phyloP scores from a whole-genome alignment of 2,113 vertebrate genomes.

The Oncorhynchus masou region DNA sequence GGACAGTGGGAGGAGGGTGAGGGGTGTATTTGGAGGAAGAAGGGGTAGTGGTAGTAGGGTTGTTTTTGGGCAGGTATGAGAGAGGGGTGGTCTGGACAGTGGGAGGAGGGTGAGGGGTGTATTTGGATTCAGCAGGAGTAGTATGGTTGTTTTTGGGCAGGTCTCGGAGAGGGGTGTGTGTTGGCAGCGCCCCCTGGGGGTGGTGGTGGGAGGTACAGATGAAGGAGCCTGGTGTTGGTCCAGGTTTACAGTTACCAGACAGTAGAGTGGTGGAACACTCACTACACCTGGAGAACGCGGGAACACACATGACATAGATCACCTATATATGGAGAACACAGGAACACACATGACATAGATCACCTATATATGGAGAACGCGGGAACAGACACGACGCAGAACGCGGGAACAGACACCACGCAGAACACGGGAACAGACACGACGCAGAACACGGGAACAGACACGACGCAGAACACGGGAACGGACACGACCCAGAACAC shows the following conservation, averaged over 20 bases:
- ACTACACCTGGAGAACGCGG: slow-evolving; percentile 69
- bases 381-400: too few species aligned
- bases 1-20: too few species aligned
- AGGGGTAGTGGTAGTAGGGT: neutral
- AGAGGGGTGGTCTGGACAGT: neutral
- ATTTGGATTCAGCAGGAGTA: slow-evolving; percentile 31
- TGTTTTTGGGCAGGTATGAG: slow-evolving; percentile 36
- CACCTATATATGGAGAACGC: too few species aligned
- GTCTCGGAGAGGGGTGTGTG: slow-evolving; percentile 11
- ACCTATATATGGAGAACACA: too few species aligned
- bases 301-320: too few species aligned
- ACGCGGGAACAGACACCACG: too few species aligned
- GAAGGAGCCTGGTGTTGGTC: slow-evolving; percentile 62
- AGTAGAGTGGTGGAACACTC: slow-evolving; percentile 77
- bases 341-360: too few species aligned
- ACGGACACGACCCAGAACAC: too few species aligned
- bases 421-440: too few species aligned
- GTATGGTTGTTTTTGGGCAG: slow-evolving; percentile 31
- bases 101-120: slow-evolving; percentile 12
- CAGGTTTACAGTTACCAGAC: slow-evolving; percentile 74
- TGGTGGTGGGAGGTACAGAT: slow-evolving; percentile 62
- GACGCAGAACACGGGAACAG: too few species aligned
- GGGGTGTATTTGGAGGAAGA: slow-evolving; percentile 35
- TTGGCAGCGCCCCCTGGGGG: neutral
- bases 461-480: too few species aligned